These are phyloP conservation scores for Leuciscus waleckii DNA, from an alignment of 2,797 vertebrate genomes.

Conservation along the genomic window DNA sequence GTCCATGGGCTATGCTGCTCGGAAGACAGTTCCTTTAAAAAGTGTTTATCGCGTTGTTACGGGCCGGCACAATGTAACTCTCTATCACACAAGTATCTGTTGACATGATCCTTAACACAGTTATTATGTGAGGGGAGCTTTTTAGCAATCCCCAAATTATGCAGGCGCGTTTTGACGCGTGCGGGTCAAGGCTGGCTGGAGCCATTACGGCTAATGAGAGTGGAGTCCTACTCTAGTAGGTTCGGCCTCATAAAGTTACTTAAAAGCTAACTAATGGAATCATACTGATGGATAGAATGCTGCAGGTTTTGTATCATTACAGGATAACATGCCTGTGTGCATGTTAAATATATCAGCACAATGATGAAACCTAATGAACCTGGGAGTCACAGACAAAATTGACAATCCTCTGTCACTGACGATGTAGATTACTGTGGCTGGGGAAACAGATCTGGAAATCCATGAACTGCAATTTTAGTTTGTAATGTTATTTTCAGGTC, in stretches of 20 bases:
- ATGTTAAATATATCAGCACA: constrained; percentile 72
- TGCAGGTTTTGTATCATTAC: constrained; percentile 76
- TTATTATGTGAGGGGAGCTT: constrained; percentile 84
- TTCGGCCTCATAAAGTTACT: constrained; percentile 84
- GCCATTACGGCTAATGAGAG: constrained; percentile 87
- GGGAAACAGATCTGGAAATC: constrained; percentile 48
- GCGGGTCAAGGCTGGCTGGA: constrained; percentile 81
- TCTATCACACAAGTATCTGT: constrained; percentile 85
- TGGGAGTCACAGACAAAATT: constrained; percentile 65
- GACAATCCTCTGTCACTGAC: constrained; percentile 38
- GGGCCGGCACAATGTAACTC: constrained; percentile 76
- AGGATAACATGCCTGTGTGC: constrained; percentile 71
- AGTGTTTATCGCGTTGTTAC: constrained; percentile 77
- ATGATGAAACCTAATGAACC: constrained; percentile 73
- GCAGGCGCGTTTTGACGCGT: constrained; percentile 77
- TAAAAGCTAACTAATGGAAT: constrained; percentile 86
- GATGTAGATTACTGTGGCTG: constrained; percentile 42
- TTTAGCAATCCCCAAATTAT: constrained; percentile 86
- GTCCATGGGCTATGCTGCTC: constrained; percentile 58
- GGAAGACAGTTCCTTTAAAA: constrained; percentile 70
- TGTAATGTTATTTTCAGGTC: constrained; percentile 49
- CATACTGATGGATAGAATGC: constrained; percentile 77
- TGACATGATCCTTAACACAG: constrained; percentile 89
- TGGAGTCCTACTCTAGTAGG: constrained; percentile 87
- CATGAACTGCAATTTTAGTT: constrained; percentile 46